Conservation (phyloP, 2,113 vertebrate genomes). For the Actenoides lindsayi region DNA sequence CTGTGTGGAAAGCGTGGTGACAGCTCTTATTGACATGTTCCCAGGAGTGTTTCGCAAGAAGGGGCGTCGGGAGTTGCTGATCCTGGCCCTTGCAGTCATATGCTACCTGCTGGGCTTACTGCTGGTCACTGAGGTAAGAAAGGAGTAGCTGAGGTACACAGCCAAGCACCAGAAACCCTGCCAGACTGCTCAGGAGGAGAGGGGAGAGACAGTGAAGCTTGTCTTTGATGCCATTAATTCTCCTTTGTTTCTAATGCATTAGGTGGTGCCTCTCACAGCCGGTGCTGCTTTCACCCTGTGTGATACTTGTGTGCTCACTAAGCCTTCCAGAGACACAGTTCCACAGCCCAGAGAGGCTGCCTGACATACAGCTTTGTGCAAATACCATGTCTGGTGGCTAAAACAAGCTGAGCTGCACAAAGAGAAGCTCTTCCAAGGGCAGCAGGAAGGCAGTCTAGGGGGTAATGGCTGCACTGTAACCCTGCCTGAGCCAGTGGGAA, state of each 20-base stretch:
- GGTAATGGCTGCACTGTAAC: neutral
- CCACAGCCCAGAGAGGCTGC: neutral
- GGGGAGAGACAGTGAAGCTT: neutral
- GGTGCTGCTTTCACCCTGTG: neutral
- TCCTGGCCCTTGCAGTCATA: slow-evolving; percentile 76
- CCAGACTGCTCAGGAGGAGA: neutral
- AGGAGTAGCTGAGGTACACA: neutral
- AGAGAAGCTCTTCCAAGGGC: neutral
- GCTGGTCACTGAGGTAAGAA: slow-evolving; percentile 85
- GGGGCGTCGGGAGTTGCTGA: slow-evolving; percentile 82
- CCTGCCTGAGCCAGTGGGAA: neutral
- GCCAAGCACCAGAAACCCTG: neutral
- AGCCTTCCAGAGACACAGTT: neutral
- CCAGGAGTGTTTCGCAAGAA: slow-evolving; percentile 82
- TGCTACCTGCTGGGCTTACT: slow-evolving; percentile 89
- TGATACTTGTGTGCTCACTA: neutral
- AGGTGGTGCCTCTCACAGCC: neutral
- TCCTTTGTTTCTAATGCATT: neutral
- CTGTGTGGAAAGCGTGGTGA: slow-evolving; percentile 91
- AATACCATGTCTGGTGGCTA: neutral
- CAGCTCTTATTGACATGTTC: slow-evolving; percentile 87
- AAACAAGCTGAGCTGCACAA: neutral
- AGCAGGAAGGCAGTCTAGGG: neutral
- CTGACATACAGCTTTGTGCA: neutral
- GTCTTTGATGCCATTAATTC: neutral